Conservation (phyloP, 2,113 vertebrate species). For the Atlantisia rogersi region DNA sequence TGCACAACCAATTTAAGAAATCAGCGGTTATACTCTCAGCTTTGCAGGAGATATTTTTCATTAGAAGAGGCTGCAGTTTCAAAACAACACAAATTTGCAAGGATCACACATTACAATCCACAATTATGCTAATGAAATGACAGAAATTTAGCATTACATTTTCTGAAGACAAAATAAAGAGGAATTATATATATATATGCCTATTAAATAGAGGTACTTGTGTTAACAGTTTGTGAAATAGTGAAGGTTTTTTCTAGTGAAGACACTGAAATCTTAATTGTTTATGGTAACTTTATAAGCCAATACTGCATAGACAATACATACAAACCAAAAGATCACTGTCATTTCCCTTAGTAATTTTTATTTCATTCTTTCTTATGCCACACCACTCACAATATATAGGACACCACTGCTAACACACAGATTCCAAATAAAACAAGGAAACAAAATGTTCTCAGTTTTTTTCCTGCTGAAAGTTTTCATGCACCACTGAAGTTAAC, state of each 20-base stretch:
- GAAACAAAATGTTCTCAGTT: accelerated
- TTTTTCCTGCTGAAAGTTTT: not conserved
- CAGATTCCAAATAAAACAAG: not conserved
- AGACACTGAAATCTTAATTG: not conserved
- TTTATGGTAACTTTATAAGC: not conserved
- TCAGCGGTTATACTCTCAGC: not conserved
- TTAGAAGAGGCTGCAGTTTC: not conserved
- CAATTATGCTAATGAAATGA: not conserved
- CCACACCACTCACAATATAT: not conserved
- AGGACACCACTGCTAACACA: not conserved
- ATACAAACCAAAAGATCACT: not conserved
- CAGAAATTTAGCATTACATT: not conserved
- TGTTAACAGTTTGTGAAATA: not conserved
- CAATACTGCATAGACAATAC: not conserved
- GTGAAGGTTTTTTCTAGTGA: not conserved
- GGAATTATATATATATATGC: not conserved
- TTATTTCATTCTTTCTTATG: not conserved
- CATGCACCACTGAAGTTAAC: not conserved
- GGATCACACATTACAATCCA: not conserved
- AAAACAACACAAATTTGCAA: not conserved
- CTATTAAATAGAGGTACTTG: not conserved
- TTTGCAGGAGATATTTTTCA: not conserved
- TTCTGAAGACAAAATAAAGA: not conserved
- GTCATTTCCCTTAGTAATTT: not conserved
- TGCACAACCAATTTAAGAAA: not conserved